Conservation (phyloP, 2,797 vertebrate genomes). For the Linurgus olivaceus region DNA sequence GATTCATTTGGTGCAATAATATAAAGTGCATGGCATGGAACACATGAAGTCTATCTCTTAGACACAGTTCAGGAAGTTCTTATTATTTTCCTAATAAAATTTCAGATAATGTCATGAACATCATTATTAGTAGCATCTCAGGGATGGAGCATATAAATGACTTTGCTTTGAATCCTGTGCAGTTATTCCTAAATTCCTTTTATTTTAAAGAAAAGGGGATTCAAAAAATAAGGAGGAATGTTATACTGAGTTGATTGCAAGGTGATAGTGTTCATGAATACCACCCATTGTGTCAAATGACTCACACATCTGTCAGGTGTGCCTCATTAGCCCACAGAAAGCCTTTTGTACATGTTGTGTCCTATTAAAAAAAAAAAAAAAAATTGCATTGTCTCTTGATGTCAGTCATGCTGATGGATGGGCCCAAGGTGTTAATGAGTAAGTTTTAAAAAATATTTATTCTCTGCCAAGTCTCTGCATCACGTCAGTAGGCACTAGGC, state of each 20-base stretch:
- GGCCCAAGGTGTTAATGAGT: constrained; percentile 72
- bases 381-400: constrained; percentile 69
- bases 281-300: constrained; percentile 66
- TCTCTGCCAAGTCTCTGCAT: constrained; percentile 67
- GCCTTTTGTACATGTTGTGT: constrained; percentile 55
- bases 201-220: constrained; percentile 54
- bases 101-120: constrained; percentile 54
- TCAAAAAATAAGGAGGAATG: constrained; percentile 51
- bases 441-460: constrained; percentile 73
- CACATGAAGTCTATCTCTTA: constrained; percentile 18
- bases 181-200: constrained; percentile 42
- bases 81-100: constrained; percentile 65
- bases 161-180: constrained; percentile 27
- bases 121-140: constrained; percentile 27
- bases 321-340: constrained; percentile 68
- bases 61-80: constrained; percentile 48
- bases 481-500: constrained; percentile 61
- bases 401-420: constrained; percentile 73
- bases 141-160: constrained; percentile 16
- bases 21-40: constrained; percentile 24
- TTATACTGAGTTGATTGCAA: constrained; percentile 29
- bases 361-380: constrained; percentile 55
- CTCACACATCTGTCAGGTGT: constrained; percentile 77
- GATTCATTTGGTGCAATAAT: constrained; percentile 34
- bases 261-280: constrained; percentile 62